Evolutionary conservation across 2,888 invertebrate species (phyloP).

Genomic region (Troides helena): DNA sequence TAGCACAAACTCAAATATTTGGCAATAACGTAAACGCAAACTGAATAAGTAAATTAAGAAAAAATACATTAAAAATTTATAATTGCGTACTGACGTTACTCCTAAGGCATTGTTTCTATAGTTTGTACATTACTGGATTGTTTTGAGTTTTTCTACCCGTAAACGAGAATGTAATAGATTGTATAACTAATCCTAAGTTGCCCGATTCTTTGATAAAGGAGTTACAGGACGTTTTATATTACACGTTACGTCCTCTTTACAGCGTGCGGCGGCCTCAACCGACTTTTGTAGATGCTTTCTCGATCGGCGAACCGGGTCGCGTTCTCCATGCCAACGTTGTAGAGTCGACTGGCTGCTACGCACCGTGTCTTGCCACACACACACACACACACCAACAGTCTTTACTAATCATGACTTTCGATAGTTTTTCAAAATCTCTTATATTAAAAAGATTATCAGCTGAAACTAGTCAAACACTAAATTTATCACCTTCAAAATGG

Average conservation of each 20-base stretch:
- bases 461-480: too few relatives aligned
- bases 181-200: background rate
- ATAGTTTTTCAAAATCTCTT: background rate
- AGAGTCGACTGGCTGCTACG: constrained; percentile 35
- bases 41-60: background rate
- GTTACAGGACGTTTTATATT: constrained; percentile 28
- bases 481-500: too few relatives aligned
- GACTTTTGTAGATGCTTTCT: constrained; percentile 80
- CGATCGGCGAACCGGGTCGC: constrained; percentile 78
- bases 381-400: constrained; percentile 44
- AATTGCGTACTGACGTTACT: background rate
- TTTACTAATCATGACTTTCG: constrained; percentile 14
- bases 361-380: constrained; percentile 38
- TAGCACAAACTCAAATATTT: constrained; percentile 26
- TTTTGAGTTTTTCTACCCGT: background rate
- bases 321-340: constrained; percentile 72
- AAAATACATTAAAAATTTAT: background rate
- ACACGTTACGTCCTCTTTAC: constrained; percentile 58
- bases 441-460: too few relatives aligned
- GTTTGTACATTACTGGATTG: background rate
- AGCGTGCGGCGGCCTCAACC: constrained; percentile 74
- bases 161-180: constrained; percentile 4
- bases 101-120: background rate
- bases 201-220: constrained; percentile 18
- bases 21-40: constrained; percentile 17